phyloP scores from a whole-genome alignment of 2,797 vertebrate species.

The Danionella dracula region DNA sequence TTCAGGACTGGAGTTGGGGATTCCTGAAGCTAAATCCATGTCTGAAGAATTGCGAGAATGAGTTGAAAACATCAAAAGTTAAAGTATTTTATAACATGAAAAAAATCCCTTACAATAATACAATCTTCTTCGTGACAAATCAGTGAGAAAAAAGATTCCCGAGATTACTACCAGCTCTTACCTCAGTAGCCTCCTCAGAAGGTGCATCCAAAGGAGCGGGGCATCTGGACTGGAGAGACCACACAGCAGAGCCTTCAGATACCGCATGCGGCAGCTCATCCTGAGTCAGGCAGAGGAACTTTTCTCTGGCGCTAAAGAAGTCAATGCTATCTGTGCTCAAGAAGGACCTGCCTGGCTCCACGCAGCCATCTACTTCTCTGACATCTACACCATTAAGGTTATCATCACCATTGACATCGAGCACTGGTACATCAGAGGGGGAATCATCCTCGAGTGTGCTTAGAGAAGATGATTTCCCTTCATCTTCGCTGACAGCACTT shows the following conservation, averaged over 20 bases:
- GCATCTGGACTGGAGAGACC: slow-evolving; percentile 44
- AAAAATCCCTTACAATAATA: too few species aligned
- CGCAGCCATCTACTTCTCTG: slow-evolving; percentile 41
- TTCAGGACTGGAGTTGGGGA: too few species aligned
- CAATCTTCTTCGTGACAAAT: background rate
- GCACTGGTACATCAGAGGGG: background rate
- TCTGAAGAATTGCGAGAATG: too few species aligned
- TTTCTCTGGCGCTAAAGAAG: slow-evolving; percentile 91
- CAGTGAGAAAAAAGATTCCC: background rate
- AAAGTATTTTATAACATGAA: too few species aligned
- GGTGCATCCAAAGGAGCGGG: slow-evolving; percentile 49
- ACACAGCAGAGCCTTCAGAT: slow-evolving; percentile 65
- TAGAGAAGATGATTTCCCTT: slow-evolving; percentile 31
- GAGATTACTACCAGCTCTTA: background rate
- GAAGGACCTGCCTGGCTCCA: slow-evolving; percentile 57
- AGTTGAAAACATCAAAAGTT: too few species aligned
- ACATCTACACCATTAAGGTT: slow-evolving; percentile 39
- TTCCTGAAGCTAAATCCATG: too few species aligned
- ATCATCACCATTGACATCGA: slow-evolving; percentile 47
- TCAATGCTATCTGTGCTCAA: slow-evolving; percentile 85
- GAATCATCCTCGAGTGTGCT: slow-evolving; percentile 57
- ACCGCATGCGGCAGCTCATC: slow-evolving; percentile 64
- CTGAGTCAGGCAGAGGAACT: slow-evolving; percentile 85
- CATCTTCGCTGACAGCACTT: slow-evolving; percentile 37
- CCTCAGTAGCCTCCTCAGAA: slow-evolving; percentile 6